These are phyloP conservation scores for Pachycephala philippinensis DNA, from an alignment of 2,113 vertebrate genomes.

Conservation along the genomic window DNA sequence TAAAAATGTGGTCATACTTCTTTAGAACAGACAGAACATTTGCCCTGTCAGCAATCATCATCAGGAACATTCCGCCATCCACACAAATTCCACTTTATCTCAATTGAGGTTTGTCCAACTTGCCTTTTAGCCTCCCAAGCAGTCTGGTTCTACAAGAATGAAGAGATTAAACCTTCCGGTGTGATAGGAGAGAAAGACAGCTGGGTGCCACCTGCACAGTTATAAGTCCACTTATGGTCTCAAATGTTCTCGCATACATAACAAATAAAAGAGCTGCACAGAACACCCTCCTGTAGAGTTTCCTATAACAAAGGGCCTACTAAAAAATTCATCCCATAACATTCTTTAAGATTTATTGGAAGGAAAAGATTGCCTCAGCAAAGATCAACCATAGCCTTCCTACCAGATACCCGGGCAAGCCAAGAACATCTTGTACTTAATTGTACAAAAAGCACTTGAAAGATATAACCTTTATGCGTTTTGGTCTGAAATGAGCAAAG, in stretches of 20 bases:
- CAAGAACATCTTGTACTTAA: constrained; percentile 4
- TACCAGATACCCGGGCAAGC: background rate
- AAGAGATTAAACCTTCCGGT: background rate
- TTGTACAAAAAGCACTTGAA: background rate
- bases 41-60: background rate
- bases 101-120: background rate
- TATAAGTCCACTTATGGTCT: background rate
- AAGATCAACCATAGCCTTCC: background rate
- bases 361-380: background rate
- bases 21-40: background rate
- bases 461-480: background rate
- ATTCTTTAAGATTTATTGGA: background rate
- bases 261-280: background rate
- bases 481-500: background rate
- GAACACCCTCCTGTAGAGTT: background rate
- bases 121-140: background rate
- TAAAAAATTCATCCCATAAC: background rate
- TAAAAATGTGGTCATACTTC: background rate
- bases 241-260: background rate
- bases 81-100: background rate
- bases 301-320: background rate
- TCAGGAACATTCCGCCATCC: background rate
- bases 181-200: background rate
- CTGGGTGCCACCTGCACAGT: constrained; percentile 15
- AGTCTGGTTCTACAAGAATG: background rate